phyloP scores from a whole-genome alignment of 2,113 vertebrate genomes.

The Alligator mississippiensis region DNA sequence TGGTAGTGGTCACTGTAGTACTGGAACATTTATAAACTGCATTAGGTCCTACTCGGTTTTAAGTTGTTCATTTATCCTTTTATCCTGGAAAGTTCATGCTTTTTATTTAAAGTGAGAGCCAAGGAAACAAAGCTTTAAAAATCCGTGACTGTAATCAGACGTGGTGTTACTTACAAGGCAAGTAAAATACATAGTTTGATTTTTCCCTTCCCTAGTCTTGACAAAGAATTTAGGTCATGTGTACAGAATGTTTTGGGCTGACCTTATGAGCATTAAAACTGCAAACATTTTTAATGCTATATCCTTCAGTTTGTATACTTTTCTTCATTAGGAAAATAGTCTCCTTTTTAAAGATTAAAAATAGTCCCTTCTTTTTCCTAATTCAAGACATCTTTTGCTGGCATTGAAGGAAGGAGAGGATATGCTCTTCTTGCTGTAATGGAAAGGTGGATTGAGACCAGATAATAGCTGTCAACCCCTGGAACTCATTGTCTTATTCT shows the following conservation, averaged over 20 bases:
- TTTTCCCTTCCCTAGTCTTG: not conserved
- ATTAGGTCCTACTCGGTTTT: not conserved
- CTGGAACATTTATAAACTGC: not conserved
- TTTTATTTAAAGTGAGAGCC: not conserved
- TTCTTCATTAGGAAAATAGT: not conserved
- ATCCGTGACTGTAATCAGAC: not conserved
- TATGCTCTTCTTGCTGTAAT: not conserved
- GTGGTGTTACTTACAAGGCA: not conserved
- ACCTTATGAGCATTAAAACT: not conserved
- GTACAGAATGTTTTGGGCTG: not conserved
- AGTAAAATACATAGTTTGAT: not conserved
- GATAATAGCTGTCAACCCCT: not conserved
- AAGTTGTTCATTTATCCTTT: not conserved
- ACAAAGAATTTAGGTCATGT: not conserved
- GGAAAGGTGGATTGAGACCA: not conserved
- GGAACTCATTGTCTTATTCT: not conserved
- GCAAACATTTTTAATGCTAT: not conserved
- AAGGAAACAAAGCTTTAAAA: not conserved
- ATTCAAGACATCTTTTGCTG: not conserved
- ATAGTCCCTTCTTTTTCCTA: not conserved
- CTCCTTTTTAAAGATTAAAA: not conserved
- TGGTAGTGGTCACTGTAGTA: too few species aligned
- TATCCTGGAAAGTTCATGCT: not conserved
- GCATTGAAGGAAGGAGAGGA: not conserved
- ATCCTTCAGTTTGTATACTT: not conserved